Evolutionary conservation across 2,888 invertebrate genomes (phyloP), one percentile per base, ranked within the genome.

Genomic region (Ischnus inquisitorius): DNA sequence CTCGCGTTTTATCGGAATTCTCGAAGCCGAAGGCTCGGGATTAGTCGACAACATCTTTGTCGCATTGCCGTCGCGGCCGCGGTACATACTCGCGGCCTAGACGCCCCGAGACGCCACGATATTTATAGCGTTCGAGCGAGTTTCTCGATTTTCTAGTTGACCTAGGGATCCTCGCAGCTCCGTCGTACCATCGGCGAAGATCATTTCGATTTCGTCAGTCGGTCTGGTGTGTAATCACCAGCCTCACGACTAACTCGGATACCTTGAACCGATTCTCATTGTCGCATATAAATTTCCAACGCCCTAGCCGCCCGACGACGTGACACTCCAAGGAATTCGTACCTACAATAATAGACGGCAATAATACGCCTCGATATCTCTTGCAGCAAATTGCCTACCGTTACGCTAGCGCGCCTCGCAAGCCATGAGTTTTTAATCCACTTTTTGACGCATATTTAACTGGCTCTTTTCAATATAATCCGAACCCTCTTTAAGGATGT

Each of bases 121-220:
- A 84, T 84, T 84, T 84, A 81, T 84, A 84, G 84, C 78, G 69
- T 71, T 65, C 75, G 81, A 81, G 84, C 78, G 84, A 84, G 81
- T 84, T 81, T 84, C 84, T 81, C 78, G 81, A 84, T 84, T 84
- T 84, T 84, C 81, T 84, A 69, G 84, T 84, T 84, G 84, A 81
- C 81, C 81, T 79, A 84, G 78, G 78, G 74, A 84, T 75, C 69
- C 74, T 74, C 78, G 64, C 80, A 54, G 68, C 69, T 65, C 57
- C 65, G 48, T 25, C 41, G 48, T 43, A 22, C 57, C 57, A 22
- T 25, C 65, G 46, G 46, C 74, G 69, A 74, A 81, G 48, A 81
- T 84, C 77, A 78, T 64, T 48, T 74, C 78, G 74, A 84, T 84
- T 81, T 84, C 80, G 84, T 84, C 84, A 78, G 81, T 81, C 57